Conservation (phyloP, 2,888 invertebrate species). For the Drosophila tripunctata region DNA sequence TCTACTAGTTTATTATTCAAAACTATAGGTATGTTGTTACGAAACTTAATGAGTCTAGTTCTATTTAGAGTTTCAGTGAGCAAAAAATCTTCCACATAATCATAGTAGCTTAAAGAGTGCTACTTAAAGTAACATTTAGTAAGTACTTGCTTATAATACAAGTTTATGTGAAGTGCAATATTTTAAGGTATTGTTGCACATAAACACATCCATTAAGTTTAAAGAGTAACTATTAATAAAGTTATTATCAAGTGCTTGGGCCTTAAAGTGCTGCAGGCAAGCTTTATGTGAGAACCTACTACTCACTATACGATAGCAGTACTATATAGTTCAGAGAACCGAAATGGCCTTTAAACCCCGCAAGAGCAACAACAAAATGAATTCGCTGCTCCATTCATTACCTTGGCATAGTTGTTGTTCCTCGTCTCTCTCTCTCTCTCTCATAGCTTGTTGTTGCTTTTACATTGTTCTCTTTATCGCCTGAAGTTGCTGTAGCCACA, state of each 20-base stretch:
- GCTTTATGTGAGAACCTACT: neutral
- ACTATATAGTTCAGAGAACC: conserved; percentile 45
- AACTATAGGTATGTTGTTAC: too few species aligned
- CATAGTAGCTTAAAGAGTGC: too few species aligned
- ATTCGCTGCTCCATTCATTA: conserved; percentile 10
- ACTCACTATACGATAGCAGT: neutral
- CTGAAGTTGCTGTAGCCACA: conserved; percentile 63
- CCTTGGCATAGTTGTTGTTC: conserved; percentile 47
- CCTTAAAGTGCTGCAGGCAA: neutral
- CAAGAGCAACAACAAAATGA: neutral
- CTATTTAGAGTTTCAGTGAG: too few species aligned
- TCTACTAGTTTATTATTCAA: too few species aligned
- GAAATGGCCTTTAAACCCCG: conserved; percentile 20
- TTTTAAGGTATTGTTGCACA: neutral
- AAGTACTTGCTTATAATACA: neutral
- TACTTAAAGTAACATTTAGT: too few species aligned
- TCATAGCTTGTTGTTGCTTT: conserved; percentile 9
- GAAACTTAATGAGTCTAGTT: too few species aligned
- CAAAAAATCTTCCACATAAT: too few species aligned
- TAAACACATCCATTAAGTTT: neutral
- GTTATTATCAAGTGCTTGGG: neutral
- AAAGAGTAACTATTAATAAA: neutral
- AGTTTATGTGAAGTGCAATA: neutral
- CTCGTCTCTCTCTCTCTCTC: neutral
- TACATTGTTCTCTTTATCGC: conserved; percentile 59